Evolutionary conservation across 1,140 invertebrate genomes (phyloP).

Genomic region (Cepaea nemoralis): DNA sequence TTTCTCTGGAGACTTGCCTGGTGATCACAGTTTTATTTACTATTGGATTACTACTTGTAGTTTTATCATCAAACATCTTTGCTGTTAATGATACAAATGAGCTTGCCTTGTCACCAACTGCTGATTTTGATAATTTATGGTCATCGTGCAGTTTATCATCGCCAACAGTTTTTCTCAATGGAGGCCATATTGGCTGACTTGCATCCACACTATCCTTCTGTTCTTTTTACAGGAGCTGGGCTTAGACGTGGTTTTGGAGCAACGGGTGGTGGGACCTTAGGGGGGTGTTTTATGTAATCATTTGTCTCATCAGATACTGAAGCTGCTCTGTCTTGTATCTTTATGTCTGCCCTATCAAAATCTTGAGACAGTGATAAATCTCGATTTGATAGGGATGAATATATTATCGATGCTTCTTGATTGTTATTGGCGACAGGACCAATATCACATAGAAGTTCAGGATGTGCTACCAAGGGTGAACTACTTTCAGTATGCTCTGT

Average conservation of each 20-base stretch:
- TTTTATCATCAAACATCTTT: slow-evolving; percentile 35
- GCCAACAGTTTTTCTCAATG: slow-evolving; percentile 1
- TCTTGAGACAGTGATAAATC: background rate
- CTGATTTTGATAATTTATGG: background rate
- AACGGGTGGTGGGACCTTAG: slow-evolving; percentile 50
- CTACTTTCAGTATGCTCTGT: background rate
- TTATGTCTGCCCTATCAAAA: background rate
- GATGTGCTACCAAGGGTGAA: background rate
- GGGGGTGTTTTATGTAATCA: background rate
- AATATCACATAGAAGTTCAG: background rate
- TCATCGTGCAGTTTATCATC: slow-evolving; percentile 13
- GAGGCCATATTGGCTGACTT: background rate
- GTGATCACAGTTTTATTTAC: background rate
- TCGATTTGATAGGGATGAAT: background rate
- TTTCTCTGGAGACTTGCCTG: background rate
- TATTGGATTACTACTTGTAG: slow-evolving; percentile 14
- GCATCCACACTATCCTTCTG: background rate
- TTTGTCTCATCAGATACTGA: background rate
- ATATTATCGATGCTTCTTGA: background rate
- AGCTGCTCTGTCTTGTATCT: background rate
- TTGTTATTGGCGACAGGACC: background rate
- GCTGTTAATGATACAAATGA: slow-evolving; percentile 23
- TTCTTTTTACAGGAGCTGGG: slow-evolving; percentile 11
- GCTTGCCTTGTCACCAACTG: background rate
- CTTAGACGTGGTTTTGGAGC: slow-evolving; percentile 51